Conservation (phyloP, 92 coral and sea anemone species). For the Umimayanthus chanpuru region DNA sequence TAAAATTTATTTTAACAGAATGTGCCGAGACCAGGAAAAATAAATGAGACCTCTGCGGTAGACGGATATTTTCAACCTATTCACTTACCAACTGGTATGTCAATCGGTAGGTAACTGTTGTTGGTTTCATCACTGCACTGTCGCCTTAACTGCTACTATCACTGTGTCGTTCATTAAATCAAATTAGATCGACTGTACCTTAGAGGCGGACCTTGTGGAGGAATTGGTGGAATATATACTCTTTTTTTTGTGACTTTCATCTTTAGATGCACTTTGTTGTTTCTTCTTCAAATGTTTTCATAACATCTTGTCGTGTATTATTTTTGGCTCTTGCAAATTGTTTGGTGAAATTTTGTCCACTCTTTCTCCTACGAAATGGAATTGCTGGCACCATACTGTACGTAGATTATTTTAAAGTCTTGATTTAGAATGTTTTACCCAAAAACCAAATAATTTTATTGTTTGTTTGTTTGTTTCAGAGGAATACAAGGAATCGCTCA, state of each 20-base stretch:
- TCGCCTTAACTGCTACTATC: neutral
- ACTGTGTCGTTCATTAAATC: neutral
- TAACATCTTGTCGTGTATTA: too few species aligned
- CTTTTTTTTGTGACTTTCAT: too few species aligned
- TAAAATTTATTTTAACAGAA: neutral
- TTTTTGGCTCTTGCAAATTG: too few species aligned
- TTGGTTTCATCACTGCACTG: neutral
- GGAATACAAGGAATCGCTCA: slow-evolving; percentile 3
- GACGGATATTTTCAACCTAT: neutral
- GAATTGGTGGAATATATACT: too few species aligned
- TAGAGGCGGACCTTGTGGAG: too few species aligned
- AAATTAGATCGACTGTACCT: too few species aligned
- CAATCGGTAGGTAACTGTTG: neutral
- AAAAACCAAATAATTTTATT: neutral
- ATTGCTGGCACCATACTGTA: neutral
- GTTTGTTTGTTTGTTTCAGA: neutral
- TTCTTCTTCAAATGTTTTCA: too few species aligned
- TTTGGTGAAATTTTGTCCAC: neutral
- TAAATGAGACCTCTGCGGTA: neutral
- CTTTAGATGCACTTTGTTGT: too few species aligned
- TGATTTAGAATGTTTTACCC: too few species aligned
- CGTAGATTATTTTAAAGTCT: too few species aligned
- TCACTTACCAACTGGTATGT: neutral
- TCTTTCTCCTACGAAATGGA: too few species aligned
- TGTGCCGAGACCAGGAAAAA: neutral